Percentiles rank a stretch among this genome's conserved stretches.
phyloP scores from a whole-genome alignment of 2,113 vertebrate species.

The Ceratotherium simum region DNA sequence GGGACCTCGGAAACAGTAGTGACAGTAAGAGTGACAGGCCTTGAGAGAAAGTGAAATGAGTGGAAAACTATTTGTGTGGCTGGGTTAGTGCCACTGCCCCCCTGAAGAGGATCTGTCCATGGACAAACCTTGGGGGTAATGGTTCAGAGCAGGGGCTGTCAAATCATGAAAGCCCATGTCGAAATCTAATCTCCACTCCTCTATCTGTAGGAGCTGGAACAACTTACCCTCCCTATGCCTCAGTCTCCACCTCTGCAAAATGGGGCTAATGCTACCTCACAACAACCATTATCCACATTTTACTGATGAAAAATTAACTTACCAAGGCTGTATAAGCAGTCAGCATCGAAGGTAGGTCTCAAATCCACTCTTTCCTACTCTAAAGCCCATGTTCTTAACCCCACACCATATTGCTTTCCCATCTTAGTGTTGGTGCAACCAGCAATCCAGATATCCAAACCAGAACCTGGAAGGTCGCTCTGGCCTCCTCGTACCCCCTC shows the following conservation, averaged over 20 bases:
- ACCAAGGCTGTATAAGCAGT: background rate
- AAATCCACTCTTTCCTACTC: background rate
- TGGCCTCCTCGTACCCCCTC: background rate
- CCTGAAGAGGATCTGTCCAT: background rate
- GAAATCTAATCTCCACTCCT: background rate
- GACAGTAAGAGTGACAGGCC: background rate
- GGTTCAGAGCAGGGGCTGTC: background rate
- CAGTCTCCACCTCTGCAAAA: background rate
- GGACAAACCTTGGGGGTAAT: no score
- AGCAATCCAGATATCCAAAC: background rate
- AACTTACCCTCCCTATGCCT: background rate
- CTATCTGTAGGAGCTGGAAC: rapidly evolving
- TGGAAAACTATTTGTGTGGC: background rate
- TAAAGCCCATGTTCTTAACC: background rate
- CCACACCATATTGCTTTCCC: background rate
- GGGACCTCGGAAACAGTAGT: background rate
- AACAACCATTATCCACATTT: background rate
- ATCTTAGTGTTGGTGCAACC: background rate
- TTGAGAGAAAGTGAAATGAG: background rate
- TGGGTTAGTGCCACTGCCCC: background rate
- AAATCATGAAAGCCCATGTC: background rate
- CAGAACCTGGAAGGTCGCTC: background rate
- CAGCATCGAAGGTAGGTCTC: background rate
- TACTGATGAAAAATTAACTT: background rate
- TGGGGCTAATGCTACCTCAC: background rate